These are phyloP conservation scores for Lethrus apterus DNA, from an alignment of 1,140 invertebrate species.

Conservation along the genomic window DNA sequence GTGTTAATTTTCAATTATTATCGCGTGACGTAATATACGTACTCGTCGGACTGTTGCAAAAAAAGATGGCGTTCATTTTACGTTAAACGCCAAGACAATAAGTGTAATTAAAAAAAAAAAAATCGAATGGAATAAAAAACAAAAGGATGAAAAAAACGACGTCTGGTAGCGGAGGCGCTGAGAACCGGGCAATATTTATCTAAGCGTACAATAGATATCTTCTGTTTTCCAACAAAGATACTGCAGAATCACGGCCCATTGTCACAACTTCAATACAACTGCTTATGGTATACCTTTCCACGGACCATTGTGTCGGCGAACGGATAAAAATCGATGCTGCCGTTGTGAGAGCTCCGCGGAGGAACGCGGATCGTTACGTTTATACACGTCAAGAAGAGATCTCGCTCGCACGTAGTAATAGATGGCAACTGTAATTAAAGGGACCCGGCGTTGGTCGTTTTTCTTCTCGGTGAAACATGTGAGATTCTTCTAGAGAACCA, in stretches of 20 bases:
- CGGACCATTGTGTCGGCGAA: constrained; percentile 9
- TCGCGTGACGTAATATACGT: not conserved
- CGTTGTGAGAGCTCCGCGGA: not conserved
- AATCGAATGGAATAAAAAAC: constrained; percentile 11
- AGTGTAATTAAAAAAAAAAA: not conserved
- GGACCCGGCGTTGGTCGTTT: no score
- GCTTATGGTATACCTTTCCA: constrained; percentile 15
- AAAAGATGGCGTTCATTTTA: not conserved
- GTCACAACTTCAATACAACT: constrained; percentile 22
- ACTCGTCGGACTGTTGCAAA: not conserved
- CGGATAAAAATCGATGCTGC: constrained; percentile 12
- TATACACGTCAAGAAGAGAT: not conserved
- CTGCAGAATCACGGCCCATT: constrained; percentile 23
- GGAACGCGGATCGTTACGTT: not conserved
- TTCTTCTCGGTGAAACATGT: no score
- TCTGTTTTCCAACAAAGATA: constrained; percentile 25
- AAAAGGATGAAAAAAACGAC: constrained; percentile 17
- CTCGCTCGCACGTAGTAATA: not conserved
- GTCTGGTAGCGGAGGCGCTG: constrained; percentile 22
- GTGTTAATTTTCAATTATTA: not conserved
- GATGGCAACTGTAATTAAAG: not conserved
- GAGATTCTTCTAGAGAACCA: no score
- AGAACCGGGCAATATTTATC: constrained; percentile 23
- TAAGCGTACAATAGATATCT: constrained; percentile 24
- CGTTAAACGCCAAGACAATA: constrained; percentile 1